Percentiles rank a stretch among this genome's conserved stretches.
These are phyloP conservation scores for Apodemus sylvaticus DNA, from an alignment of 2,113 vertebrate species.

Conservation along the genomic window DNA sequence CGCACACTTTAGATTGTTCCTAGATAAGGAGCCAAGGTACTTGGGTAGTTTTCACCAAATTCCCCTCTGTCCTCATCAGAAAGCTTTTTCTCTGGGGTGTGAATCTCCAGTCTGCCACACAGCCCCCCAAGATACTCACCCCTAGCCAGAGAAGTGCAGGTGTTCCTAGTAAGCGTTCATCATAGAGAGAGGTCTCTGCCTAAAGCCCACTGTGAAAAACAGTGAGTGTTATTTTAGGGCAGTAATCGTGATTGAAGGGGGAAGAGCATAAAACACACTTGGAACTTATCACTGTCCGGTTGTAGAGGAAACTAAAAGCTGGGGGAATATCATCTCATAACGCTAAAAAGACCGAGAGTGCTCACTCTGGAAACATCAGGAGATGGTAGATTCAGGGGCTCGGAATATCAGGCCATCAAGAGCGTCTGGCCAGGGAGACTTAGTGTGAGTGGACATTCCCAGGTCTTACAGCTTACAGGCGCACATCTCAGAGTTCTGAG, in stretches of 20 bases:
- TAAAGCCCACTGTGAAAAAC: accelerated
- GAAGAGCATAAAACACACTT: background rate
- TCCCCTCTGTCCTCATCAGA: accelerated
- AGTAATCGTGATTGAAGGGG: background rate
- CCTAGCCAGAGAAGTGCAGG: background rate
- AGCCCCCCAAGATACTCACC: accelerated
- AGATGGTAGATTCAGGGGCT: background rate
- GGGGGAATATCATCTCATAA: background rate
- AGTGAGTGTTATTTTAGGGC: no score
- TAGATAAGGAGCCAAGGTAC: background rate
- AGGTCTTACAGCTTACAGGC: background rate
- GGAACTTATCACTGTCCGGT: background rate
- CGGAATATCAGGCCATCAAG: no score
- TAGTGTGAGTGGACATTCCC: accelerated
- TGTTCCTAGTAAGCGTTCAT: background rate
- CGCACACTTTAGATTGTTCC: background rate
- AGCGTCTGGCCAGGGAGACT: accelerated
- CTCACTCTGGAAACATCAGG: background rate
- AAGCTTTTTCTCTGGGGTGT: background rate
- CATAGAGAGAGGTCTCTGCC: no score
- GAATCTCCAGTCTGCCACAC: background rate
- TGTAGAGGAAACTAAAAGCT: background rate
- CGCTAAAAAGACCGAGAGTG: background rate
- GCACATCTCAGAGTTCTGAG: background rate
- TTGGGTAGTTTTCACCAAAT: background rate